Base-by-base conservation (phyloP, 2,113 vertebrate species). In the Etheostoma spectabile region DNA sequence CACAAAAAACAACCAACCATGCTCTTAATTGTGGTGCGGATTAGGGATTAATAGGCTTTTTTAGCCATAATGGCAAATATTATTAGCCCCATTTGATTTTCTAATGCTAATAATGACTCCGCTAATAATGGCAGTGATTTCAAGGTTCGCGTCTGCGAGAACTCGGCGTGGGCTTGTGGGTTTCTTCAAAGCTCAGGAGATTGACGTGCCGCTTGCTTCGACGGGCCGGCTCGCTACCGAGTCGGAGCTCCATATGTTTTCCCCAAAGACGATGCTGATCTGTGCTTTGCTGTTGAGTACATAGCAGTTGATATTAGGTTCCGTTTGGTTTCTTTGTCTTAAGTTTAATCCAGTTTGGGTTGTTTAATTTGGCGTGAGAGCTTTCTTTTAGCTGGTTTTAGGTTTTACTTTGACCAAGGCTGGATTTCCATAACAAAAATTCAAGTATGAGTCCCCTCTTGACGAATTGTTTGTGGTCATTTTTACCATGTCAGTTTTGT, bases 41-140 rank as follows among this genome's bases (percentile, higher is more conserved):
- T 96, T 95, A 96, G 90, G 90, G 92, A 94, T 95, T 95, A 96
- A 94, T 95, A 90, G 88, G 88, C 87, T 81, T 89, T 93, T 93
- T 95, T 92, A 94, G 93, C 88, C 80, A 93, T 96, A 95, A 95
- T 94, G 91, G 90, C 84, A 93, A 92, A 95, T 95, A 94, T 94
- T 94, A 95, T 94, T 94, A 93, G 91, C 86, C 69, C 91, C 89
- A 94, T 95, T 93, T 95, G 88, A 89, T 84, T 92, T 93, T 90
- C 86, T 94, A 95, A 95, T 91, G 87, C 92, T 94, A 95, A 95
- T 96, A 94, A 95, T 94, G 91, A 94, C 90, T 81, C 68, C 15
- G 74, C 86, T 94, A 93, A 94, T 93, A 94, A 94, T 80, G 84
- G 83, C 81, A 84, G 88, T 86, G 87, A 92, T 95, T 94, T 93